Percentiles rank a stretch among this genome's conserved stretches.
phyloP scores from a whole-genome alignment of 1,140 invertebrate species.

The Rhizoglyphus robini region DNA sequence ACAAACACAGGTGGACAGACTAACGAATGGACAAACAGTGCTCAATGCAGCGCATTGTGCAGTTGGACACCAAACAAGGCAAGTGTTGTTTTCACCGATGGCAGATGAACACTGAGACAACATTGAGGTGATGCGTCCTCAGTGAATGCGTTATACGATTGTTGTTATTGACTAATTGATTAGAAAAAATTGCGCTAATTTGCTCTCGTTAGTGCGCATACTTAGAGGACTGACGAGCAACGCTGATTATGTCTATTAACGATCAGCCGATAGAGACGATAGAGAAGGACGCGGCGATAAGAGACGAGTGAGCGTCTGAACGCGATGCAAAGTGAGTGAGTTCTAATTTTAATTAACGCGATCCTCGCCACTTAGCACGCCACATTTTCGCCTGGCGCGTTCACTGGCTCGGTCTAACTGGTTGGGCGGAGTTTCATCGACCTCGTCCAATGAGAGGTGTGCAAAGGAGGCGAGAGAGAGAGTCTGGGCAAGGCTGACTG shows the following conservation, averaged over 20 bases:
- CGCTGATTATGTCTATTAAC: slow-evolving; percentile 7
- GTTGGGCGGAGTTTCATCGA: not conserved
- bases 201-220: slow-evolving; percentile 11
- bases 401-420: not conserved
- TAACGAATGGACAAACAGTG: too few species aligned
- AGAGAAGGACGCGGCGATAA: not conserved
- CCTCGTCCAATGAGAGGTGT: not conserved
- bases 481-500: not conserved
- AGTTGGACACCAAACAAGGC: too few species aligned
- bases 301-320: not conserved
- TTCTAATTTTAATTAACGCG: slow-evolving; percentile 15
- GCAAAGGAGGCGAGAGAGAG: not conserved
- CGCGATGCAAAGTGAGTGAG: not conserved
- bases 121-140: too few species aligned
- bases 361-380: slow-evolving; percentile 12
- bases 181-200: slow-evolving; percentile 12
- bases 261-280: not conserved
- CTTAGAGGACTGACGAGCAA: not conserved
- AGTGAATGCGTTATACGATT: too few species aligned
- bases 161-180: slow-evolving; percentile 11
- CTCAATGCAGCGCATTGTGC: too few species aligned
- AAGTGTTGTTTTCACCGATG: too few species aligned
- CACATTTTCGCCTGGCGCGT: not conserved
- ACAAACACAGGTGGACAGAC: not conserved
- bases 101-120: too few species aligned